Conservation (phyloP, 2,888 invertebrate genomes). For the Platerodrilus igneus region DNA sequence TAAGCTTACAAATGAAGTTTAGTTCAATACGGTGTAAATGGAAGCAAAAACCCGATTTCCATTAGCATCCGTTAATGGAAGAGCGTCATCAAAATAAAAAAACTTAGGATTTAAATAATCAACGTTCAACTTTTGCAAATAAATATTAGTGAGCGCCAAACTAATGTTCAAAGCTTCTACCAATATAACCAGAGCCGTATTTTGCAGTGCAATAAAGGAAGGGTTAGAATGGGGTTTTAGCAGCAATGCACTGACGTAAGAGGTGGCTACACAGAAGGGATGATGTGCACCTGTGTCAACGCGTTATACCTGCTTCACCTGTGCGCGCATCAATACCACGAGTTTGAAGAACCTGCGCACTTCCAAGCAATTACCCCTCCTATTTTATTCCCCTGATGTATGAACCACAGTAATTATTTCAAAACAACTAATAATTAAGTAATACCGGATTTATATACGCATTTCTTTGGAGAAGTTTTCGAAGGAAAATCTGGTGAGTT, state of each 20-base stretch:
- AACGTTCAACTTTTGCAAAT: too few relatives aligned
- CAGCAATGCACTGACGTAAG: conserved; percentile 24
- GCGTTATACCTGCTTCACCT: conserved; percentile 30
- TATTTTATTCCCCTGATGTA: conserved; percentile 9
- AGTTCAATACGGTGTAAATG: too few relatives aligned
- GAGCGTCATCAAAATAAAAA: too few relatives aligned
- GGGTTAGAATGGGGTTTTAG: conserved; percentile 14
- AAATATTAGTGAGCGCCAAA: too few relatives aligned
- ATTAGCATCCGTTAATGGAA: too few relatives aligned
- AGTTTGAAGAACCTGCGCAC: conserved; percentile 29
- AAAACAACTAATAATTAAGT: conserved; percentile 13
- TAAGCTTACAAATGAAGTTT: too few relatives aligned
- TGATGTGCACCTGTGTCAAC: conserved; percentile 30
- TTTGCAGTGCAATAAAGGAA: background rate
- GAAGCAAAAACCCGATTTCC: too few relatives aligned
- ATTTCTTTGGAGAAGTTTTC: too few relatives aligned
- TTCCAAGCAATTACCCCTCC: conserved; percentile 18
- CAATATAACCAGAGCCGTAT: conserved; percentile 6
- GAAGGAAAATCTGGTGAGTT: too few relatives aligned
- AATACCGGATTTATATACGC: background rate
- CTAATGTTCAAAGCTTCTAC: too few relatives aligned
- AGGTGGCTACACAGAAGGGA: conserved; percentile 21
- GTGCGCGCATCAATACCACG: conserved; percentile 32
- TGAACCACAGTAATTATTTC: conserved; percentile 15
- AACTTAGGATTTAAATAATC: too few relatives aligned